Evolutionary conservation across 2,888 invertebrate genomes (phyloP).

Genomic region (Nysson spinosus): DNA sequence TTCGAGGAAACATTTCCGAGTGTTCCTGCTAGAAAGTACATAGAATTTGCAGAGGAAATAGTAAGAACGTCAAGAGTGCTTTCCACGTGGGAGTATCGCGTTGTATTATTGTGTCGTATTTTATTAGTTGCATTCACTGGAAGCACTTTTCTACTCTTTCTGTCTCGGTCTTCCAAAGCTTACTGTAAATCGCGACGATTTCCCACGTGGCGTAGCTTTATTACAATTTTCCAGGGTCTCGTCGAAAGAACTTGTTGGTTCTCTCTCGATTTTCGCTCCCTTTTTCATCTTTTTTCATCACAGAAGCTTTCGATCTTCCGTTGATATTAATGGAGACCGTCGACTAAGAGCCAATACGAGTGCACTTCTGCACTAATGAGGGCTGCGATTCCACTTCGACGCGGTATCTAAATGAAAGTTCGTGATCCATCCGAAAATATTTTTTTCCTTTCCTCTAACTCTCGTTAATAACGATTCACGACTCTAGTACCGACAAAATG

Average conservation of each 20-base stretch:
- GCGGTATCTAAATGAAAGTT: not conserved
- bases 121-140: no score
- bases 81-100: no score
- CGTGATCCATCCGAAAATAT: not conserved
- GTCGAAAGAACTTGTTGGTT: not conserved
- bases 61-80: no score
- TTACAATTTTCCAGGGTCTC: not conserved
- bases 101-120: no score
- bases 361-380: slow-evolving; percentile 3
- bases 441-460: not conserved
- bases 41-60: no score
- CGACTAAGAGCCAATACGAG: not conserved
- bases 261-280: not conserved
- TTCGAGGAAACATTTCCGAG: no score
- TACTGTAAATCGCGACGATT: slow-evolving; percentile 2
- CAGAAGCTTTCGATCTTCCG: slow-evolving; percentile 1
- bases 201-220: slow-evolving; percentile 7
- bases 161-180: not conserved
- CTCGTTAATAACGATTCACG: slow-evolving; percentile 3
- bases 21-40: no score
- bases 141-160: not conserved
- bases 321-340: not conserved
- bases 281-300: not conserved
- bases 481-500: slow-evolving; percentile 5
- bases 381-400: not conserved